phyloP scores from a whole-genome alignment of 2,113 vertebrate species.

The Pelobates fuscus region DNA sequence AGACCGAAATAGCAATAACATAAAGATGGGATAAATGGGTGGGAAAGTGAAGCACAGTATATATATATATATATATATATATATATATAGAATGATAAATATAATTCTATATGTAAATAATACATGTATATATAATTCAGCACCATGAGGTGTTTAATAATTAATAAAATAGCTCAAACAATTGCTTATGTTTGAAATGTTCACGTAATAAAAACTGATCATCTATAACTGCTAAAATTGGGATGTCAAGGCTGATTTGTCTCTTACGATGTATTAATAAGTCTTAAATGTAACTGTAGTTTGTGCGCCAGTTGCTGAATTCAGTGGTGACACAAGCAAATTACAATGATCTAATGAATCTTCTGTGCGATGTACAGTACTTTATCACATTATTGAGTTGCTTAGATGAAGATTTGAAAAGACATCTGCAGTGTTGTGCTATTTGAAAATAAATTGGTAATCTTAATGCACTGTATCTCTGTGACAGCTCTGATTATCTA shows the following conservation, averaged over 20 bases:
- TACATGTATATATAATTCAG: too few species aligned
- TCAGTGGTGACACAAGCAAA: constrained; percentile 40
- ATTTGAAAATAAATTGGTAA: constrained; percentile 13
- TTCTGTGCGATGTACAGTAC: constrained; percentile 31
- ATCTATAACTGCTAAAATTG: constrained; percentile 43
- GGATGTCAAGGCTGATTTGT: constrained; percentile 45
- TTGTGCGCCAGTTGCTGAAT: constrained; percentile 39
- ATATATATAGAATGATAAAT: too few species aligned
- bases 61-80: too few species aligned
- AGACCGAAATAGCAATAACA: too few species aligned
- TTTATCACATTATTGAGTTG: constrained; percentile 47
- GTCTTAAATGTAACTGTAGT: constrained; percentile 46
- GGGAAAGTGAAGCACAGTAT: too few species aligned
- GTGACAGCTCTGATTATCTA: constrained; percentile 21
- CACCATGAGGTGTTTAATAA: neutral
- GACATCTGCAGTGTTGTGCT: constrained; percentile 34
- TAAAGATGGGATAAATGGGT: too few species aligned
- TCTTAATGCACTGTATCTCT: constrained; percentile 38
- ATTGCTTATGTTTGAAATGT: constrained; percentile 27
- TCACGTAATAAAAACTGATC: constrained; percentile 41
- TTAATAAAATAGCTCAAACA: neutral
- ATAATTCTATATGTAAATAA: too few species aligned
- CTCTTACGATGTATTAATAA: constrained; percentile 44
- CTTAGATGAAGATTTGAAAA: constrained; percentile 46
- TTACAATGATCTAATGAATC: constrained; percentile 47